Evolutionary conservation across 2,113 vertebrate genomes (phyloP), one percentile per base, ranked within the genome.

Genomic region (Albula glossodonta): DNA sequence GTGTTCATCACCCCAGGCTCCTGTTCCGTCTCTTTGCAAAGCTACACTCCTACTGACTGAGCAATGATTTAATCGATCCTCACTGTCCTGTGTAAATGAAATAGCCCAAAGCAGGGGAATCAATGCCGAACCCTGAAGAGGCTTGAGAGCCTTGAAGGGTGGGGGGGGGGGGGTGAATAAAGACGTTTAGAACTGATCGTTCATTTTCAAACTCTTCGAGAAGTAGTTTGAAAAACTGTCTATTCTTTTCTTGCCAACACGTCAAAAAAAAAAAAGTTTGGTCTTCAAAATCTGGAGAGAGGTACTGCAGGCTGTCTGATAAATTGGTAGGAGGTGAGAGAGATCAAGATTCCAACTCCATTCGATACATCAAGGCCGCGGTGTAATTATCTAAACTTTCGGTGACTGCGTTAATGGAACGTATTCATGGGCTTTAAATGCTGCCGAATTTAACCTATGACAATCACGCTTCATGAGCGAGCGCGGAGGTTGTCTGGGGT

Each of bases 1-100:
- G 25, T 70, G 60, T 81, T 85, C 60, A 31, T 51, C 57, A 52
- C 13, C 49, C 15, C 6, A 15, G n/a, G 17, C 85, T 87, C 89
- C 82, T 84, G 87, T 88, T 90, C 90, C 84, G 81, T 57, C 31
- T 63, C 87, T 86, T 84, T 91, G 91, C 90, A 86, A 91, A 90
- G 88, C 89, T 82, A 50, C 86, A 85, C 82, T 90, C 88, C 88
- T 90, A 85, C 78, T 89, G 90, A 89, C 91, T 89, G 78, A 87
- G 82, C 84, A 88, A 89, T 84, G 90, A 91, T 92, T 91, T 88
- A 93, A 93, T 93, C 88, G 90, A 93, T 94, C 92, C 89, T 92
- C 93, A 92, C 91, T 93, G 92, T 83, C 91, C 89, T 51, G 86
- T 92, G 87, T 94, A 92, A 66, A 93, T 93, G 91, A 92, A 92